phyloP scores from a whole-genome alignment of 2,797 vertebrate genomes.

The Basileuterus tristriatus region DNA sequence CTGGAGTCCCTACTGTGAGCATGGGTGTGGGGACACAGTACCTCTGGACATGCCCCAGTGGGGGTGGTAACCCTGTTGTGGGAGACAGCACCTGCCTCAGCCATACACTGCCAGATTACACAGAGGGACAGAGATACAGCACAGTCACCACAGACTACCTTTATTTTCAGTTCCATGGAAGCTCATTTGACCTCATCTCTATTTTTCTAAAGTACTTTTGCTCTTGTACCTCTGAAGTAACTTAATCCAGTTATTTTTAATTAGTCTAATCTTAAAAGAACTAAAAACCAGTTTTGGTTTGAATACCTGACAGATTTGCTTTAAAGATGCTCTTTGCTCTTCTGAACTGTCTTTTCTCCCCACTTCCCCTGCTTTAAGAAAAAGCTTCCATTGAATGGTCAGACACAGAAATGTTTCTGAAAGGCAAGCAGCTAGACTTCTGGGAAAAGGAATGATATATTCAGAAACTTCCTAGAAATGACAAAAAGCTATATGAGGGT shows the following conservation, averaged over 20 bases:
- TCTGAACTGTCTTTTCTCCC: background rate
- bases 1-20: background rate
- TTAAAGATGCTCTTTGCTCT: background rate
- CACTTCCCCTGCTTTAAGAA: background rate
- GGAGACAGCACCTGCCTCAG: background rate
- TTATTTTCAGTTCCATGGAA: background rate
- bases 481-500: background rate
- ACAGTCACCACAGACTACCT: background rate
- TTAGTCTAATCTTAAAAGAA: background rate
- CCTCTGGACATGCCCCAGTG: background rate
- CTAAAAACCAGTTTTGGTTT: background rate
- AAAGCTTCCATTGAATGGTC: background rate
- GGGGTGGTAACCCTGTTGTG: background rate
- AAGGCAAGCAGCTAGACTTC: background rate
- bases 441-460: background rate
- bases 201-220: fast-evolving
- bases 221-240: background rate
- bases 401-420: conserved; percentile 6
- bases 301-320: background rate
- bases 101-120: fast-evolving
- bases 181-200: background rate
- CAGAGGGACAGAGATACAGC: background rate
- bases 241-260: background rate
- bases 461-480: background rate
- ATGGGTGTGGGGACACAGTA: fast-evolving